Base-by-base conservation (phyloP, 2,888 invertebrate species). In the Eupeodes luniger region DNA sequence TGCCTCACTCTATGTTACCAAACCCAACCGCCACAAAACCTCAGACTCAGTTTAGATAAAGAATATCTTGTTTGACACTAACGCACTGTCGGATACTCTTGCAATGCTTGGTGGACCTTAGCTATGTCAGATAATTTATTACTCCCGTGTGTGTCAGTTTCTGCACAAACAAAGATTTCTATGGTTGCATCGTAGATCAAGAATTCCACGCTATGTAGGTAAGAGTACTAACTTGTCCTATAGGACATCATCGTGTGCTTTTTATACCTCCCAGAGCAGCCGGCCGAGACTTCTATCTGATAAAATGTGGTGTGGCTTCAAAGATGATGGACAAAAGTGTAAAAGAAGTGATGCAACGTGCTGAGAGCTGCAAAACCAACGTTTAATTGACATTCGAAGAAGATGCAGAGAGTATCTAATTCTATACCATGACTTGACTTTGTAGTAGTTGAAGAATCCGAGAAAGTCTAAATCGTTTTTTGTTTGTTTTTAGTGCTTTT, bases 91-190 rank as follows among this genome's bases (percentile, higher is more conserved):
- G 74, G 78, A 55, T 64, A 64, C 70, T 74, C 77, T 78, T 69
- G n/a, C 9, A 5, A 5, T 40, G 40, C 40, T 59, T 59, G 59
- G 85, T 64, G 74, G 88, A 81, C 74, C 40, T 62, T 84, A 81
- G 81, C 69, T 9, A 27, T 40, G 40, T 78, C 51, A 12, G 77
- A 88, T 88, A 85, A 88, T 88, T 88, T 88, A 88, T 88, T 85
- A 81, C 88, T 16, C 57, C 57, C 47, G 16, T 51, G 44, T 72
- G 67, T 84, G 79, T 36, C 59, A 85, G 66, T 61, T 66, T 27
- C 53, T 69, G 61, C 57, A 70, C 75, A 79, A 62, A 49, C 40
- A 55, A 53, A 70, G 16, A 57, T 36, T 49, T 34, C 14, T 27
- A 14, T 53, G 34, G 59, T 34, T 36, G 47, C 53, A 59, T 36